Conservation (phyloP, 2,797 vertebrate species). For the Oryzias sinensis region DNA sequence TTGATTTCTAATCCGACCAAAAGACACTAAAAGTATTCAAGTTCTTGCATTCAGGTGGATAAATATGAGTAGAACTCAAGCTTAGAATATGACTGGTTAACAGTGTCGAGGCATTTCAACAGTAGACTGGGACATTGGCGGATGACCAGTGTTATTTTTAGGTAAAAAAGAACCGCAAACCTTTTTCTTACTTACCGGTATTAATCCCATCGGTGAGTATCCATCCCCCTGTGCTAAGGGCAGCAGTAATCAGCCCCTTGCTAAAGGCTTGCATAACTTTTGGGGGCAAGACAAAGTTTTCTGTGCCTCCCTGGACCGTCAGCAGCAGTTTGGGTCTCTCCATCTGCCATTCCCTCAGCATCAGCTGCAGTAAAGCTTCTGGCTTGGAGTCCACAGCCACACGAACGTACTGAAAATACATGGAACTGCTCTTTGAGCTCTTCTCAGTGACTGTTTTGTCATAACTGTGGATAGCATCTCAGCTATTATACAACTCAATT, state of each 20-base stretch:
- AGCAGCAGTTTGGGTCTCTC: slow-evolving; percentile 92
- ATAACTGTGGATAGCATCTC: slow-evolving; percentile 21
- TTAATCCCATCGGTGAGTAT: slow-evolving; percentile 95
- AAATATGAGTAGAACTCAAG: no score
- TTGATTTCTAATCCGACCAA: no score
- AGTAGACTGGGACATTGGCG: no score
- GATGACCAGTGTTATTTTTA: background rate
- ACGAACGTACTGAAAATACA: slow-evolving; percentile 85
- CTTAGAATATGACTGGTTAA: no score
- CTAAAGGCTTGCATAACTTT: slow-evolving; percentile 88
- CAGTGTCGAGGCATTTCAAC: no score
- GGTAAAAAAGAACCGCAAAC: background rate
- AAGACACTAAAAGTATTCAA: no score
- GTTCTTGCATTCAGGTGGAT: no score
- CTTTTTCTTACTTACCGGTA: slow-evolving; percentile 73
- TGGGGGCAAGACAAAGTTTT: slow-evolving; percentile 86
- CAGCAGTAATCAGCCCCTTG: slow-evolving; percentile 89
- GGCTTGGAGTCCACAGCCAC: slow-evolving; percentile 86
- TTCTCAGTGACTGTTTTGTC: slow-evolving; percentile 10
- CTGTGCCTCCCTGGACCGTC: slow-evolving; percentile 90
- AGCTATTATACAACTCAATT: slow-evolving; percentile 1
- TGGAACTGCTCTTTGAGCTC: background rate
- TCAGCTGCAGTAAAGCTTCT: slow-evolving; percentile 87
- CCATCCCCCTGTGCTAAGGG: slow-evolving; percentile 93
- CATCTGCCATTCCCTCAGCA: slow-evolving; percentile 96